Percentiles rank a stretch among this genome's conserved stretches.
These are phyloP conservation scores for Micrasema longulum DNA, from an alignment of 1,140 invertebrate genomes.

Conservation along the genomic window DNA sequence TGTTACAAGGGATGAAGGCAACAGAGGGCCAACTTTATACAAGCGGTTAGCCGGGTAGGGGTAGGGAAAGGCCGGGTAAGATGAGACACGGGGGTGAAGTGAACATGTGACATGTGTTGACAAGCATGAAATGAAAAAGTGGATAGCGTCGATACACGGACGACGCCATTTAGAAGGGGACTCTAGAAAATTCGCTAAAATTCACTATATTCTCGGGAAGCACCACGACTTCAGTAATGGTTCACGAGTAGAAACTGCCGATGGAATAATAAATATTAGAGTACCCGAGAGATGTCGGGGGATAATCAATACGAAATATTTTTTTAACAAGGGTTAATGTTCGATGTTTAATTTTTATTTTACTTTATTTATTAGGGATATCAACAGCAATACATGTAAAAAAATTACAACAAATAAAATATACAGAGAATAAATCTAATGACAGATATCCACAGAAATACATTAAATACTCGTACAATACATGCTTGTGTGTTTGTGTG, in stretches of 20 bases:
- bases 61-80: not conserved
- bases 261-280: conserved; percentile 55
- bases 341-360: not conserved
- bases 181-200: not conserved
- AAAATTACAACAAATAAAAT: no score
- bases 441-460: no score
- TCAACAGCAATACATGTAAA: no score
- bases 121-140: conserved; percentile 55
- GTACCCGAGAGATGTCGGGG: conserved; percentile 38
- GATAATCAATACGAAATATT: conserved; percentile 14
- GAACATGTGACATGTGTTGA: conserved; percentile 54
- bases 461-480: no score
- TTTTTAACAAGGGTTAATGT: not conserved
- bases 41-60: conserved; percentile 8
- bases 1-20: conserved; percentile 13
- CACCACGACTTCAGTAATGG: conserved; percentile 4
- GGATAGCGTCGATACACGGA: conserved; percentile 50
- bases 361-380: not conserved
- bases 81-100: conserved; percentile 5
- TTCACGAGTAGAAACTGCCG: conserved; percentile 34
- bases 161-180: not conserved
- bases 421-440: no score
- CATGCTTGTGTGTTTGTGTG: no score
- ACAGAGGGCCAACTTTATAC: conserved; percentile 18
- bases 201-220: conserved; percentile 15